These are phyloP conservation scores for Deroplatys truncata DNA, from an alignment of 2,888 invertebrate species.

Conservation along the genomic window DNA sequence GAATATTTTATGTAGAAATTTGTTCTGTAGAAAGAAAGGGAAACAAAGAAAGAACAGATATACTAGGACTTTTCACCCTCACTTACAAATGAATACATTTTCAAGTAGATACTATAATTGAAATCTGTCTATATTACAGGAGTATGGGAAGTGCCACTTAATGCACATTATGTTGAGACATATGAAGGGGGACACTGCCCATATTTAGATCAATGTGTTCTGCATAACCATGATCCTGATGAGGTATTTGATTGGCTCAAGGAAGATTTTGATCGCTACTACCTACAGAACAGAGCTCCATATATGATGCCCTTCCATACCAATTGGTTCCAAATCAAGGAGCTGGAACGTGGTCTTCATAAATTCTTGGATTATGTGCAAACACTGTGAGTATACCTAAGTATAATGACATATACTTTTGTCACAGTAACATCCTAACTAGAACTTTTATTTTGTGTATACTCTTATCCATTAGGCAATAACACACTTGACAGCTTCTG, in stretches of 20 bases:
- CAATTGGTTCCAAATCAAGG: constrained; percentile 92
- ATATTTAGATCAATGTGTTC: constrained; percentile 86
- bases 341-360: constrained; percentile 73
- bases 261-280: constrained; percentile 81
- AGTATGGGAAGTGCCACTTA: constrained; percentile 89
- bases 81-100: too few relatives aligned
- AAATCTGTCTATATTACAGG: constrained; percentile 47
- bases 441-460: too few relatives aligned
- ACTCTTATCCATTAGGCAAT: too few relatives aligned
- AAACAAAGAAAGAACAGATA: too few relatives aligned
- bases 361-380: constrained; percentile 82
- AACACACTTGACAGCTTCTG: too few relatives aligned
- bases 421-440: too few relatives aligned
- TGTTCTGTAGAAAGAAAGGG: too few relatives aligned
- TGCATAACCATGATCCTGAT: constrained; percentile 74
- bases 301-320: constrained; percentile 97
- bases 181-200: constrained; percentile 91
- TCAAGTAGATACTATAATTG: too few relatives aligned
- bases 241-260: constrained; percentile 84
- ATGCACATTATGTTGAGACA: constrained; percentile 82
- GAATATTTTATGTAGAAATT: too few relatives aligned
- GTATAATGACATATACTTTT: too few relatives aligned
- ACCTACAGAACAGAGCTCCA: constrained; percentile 82
- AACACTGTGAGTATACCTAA: constrained; percentile 55
- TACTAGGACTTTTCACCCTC: too few relatives aligned